These are phyloP conservation scores for Poeciliopsis presidionis DNA, from an alignment of 2,797 vertebrate species.

Conservation along the genomic window DNA sequence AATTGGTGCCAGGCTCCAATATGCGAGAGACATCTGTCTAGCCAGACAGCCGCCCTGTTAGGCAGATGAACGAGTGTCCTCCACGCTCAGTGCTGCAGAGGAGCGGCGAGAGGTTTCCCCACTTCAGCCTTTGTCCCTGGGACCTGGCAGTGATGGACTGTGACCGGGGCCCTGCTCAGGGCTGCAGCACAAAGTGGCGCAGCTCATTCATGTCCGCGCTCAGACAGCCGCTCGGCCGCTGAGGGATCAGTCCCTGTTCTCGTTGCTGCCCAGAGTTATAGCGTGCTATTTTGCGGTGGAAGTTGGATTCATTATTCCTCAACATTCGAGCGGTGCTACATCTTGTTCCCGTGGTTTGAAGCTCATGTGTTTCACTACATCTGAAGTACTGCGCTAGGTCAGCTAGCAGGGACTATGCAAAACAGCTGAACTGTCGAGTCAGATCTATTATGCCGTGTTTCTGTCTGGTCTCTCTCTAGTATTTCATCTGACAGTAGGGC, in stretches of 20 bases:
- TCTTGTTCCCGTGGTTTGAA: slow-evolving; percentile 8
- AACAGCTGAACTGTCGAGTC: neutral
- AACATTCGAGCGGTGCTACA: slow-evolving; percentile 5
- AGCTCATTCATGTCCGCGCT: slow-evolving; percentile 50
- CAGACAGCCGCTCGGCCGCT: slow-evolving; percentile 39
- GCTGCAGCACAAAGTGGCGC: slow-evolving; percentile 41
- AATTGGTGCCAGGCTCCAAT: slow-evolving; percentile 51
- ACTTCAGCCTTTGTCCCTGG: slow-evolving; percentile 49
- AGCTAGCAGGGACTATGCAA: neutral
- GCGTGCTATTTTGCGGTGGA: slow-evolving; percentile 45
- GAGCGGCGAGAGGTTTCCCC: slow-evolving; percentile 39
- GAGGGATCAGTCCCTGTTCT: slow-evolving; percentile 38
- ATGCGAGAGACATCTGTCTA: slow-evolving; percentile 47
- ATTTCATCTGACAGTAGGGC: slow-evolving; percentile 30
- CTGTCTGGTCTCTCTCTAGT: slow-evolving; percentile 2
- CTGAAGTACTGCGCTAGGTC: neutral
- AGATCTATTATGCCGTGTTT: slow-evolving; percentile 13
- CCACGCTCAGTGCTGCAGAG: slow-evolving; percentile 33
- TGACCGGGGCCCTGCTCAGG: slow-evolving; percentile 38
- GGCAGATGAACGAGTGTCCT: slow-evolving; percentile 46
- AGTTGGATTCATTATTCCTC: slow-evolving; percentile 35
- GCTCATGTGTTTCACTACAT: neutral
- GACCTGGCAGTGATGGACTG: slow-evolving; percentile 61
- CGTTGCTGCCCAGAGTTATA: slow-evolving; percentile 43
- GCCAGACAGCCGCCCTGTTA: slow-evolving; percentile 27